These are phyloP conservation scores for Archivesica marissinica DNA, from an alignment of 1,140 invertebrate genomes.

Conservation along the genomic window DNA sequence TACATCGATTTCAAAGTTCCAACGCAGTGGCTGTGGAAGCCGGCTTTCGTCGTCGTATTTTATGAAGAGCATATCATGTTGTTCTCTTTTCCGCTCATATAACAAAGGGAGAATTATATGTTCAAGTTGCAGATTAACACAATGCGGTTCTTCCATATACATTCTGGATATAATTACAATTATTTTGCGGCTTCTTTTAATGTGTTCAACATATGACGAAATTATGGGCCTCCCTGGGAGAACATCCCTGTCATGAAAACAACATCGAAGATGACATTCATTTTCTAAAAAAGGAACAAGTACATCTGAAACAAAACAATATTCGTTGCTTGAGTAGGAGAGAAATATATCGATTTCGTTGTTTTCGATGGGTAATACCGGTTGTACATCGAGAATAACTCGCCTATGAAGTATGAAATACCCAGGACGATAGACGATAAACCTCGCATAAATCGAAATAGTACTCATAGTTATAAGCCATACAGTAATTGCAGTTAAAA, in stretches of 20 bases:
- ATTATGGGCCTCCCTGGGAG: neutral
- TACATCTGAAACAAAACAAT: neutral
- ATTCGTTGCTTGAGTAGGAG: constrained; percentile 1
- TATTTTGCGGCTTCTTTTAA: neutral
- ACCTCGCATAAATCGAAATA: neutral
- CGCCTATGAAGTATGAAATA: no score
- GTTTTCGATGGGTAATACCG: neutral
- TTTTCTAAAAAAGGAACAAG: constrained; percentile 2
- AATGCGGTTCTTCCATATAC: neutral
- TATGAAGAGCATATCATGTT: neutral
- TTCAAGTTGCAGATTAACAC: constrained; percentile 11
- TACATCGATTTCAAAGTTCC: constrained; percentile 18
- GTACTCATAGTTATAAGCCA: neutral
- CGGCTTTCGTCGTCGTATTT: neutral
- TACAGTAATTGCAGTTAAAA: neutral
- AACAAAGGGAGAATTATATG: constrained; percentile 24
- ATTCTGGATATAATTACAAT: neutral
- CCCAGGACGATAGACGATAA: neutral
- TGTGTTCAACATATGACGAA: neutral
- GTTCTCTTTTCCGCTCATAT: neutral
- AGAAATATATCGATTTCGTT: neutral
- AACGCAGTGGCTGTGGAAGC: neutral
- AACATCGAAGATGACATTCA: neutral
- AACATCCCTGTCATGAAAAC: constrained; percentile 16
- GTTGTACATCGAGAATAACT: neutral